Conservation (phyloP, 2,797 vertebrate genomes). For the Tolypeutes matacus region DNA sequence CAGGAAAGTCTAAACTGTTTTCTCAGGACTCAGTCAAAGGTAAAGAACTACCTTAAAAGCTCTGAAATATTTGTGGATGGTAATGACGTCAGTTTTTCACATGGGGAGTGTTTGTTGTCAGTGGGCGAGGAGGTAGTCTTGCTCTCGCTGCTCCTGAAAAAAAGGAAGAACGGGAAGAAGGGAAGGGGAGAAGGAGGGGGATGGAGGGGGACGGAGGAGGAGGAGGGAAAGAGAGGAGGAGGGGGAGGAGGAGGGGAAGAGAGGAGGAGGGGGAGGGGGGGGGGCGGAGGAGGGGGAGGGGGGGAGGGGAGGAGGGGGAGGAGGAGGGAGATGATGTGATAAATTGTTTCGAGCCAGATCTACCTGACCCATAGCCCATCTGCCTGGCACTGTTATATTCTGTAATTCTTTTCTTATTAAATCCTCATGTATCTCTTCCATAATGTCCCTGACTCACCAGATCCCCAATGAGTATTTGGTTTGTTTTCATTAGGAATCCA, state of each 20-base stretch:
- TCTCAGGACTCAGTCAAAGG: neutral
- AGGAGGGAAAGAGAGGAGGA: too few species aligned
- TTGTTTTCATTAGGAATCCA: constrained; percentile 4
- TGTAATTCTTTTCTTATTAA: neutral
- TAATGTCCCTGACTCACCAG: neutral
- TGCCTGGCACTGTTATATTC: neutral
- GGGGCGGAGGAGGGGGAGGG: too few species aligned
- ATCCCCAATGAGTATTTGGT: neutral
- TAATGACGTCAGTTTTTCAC: neutral
- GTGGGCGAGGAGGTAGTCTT: neutral
- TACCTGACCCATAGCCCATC: neutral
- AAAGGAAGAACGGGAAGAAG: too few species aligned
- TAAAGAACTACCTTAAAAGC: neutral
- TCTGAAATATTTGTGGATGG: neutral
- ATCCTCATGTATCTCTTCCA: neutral
- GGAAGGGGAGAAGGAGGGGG: too few species aligned
- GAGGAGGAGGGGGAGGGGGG: too few species aligned
- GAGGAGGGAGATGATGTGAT: neutral
- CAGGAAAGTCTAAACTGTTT: constrained; percentile 11
- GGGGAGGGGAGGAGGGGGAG: neutral
- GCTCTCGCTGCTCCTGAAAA: neutral
- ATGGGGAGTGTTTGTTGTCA: neutral
- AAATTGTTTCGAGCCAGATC: neutral
- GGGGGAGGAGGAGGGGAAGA: too few species aligned
- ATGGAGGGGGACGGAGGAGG: too few species aligned